Evolutionary conservation across 2,888 invertebrate species (phyloP), one percentile per base, ranked within the genome.

Genomic region (Charanyca ferruginea): DNA sequence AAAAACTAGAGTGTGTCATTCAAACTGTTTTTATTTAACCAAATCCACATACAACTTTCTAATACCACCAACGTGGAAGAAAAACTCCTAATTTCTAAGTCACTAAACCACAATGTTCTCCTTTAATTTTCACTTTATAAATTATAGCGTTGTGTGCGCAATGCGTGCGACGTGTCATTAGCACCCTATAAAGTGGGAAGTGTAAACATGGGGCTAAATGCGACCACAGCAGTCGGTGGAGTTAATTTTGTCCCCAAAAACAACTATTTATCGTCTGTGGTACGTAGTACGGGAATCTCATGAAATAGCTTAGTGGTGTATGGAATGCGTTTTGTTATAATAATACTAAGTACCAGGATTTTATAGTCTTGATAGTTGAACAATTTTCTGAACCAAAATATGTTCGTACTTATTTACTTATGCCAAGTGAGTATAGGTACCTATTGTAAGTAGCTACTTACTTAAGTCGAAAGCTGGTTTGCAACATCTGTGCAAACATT

Each of bases 141-240:
- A 81, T 81, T 70, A 78, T 54, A 55, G 42, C 35, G 65, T 28
- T 25, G 55, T 52, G 42, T 60, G 74, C 77, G 68, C 63, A 68
- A n/a, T 68, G 77, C 75, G 82, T 89, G 89, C 77, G 85, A 70
- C 87, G 82, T 86, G 87, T 91, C 90, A 84, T 91, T 90, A 89
- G 85, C 91, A 90, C 90, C 85, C 86, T 83, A 89, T 91, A 90
- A 91, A 90, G 53, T 45, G 68, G 48, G 72, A 77, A 83, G 79
- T 80, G 87, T 87, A 90, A 89, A 89, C 89, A 88, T 65, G 65
- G 79, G 75, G 82, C 81, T 84, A 84, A 83, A 83, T 81, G 73
- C 73, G 79, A 80, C 74, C 77, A 66, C 77, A 38, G 71, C 32
- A 41, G 49, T 38, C 68, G 18, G 54, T 35, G 38, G 42, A 75